Base-by-base conservation (phyloP, 2,888 invertebrate species). In the Hecatera dysodea region DNA sequence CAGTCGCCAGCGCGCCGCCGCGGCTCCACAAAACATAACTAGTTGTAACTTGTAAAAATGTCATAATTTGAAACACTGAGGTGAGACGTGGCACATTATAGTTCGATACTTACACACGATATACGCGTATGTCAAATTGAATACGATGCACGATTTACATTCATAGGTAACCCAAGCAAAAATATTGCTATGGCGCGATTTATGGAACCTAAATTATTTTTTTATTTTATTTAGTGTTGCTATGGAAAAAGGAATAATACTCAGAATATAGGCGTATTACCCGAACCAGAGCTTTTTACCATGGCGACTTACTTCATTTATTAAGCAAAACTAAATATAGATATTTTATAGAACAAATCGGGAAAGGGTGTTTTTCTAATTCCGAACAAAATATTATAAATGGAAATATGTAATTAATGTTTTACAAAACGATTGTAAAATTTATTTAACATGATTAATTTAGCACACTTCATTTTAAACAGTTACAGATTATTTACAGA, bases 81-180 rank as follows among this genome's bases (percentile, higher is more conserved):
- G 89, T 87, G 88, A 86, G 82, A 75, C 85, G 91, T 92, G 91
- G 91, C 91, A 92, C 91, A 91, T 91, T 67, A 76, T 87, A 87
- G 73, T 84, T 81, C 83, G 72, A 80, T 81, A 86, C 77, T 81
- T 87, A 84, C 67, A 71, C 66, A 71, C 61, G 65, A 75, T 63
- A 68, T 46, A 59, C 39, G 39, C 69, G 79, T 80, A 86, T 84
- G 87, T 78, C 84, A 85, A 81, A 60, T 65, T 72, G 80, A 77
- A 81, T 75, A 80, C 68, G 59, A 66, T 50, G 57, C 71, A 69
- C 69, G 59, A 60, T 27, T 36, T 17, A 36, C 15, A 36, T 56
- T 5, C 12, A 27, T 15, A 46, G n/a, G 6, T 17, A 7, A 6
- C 6, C 7, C 0, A 24, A 50, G 7, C 24, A 48, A n/a, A 39